Base-by-base conservation (phyloP, 2,888 invertebrate genomes). In the Eustalomyia histrio region DNA sequence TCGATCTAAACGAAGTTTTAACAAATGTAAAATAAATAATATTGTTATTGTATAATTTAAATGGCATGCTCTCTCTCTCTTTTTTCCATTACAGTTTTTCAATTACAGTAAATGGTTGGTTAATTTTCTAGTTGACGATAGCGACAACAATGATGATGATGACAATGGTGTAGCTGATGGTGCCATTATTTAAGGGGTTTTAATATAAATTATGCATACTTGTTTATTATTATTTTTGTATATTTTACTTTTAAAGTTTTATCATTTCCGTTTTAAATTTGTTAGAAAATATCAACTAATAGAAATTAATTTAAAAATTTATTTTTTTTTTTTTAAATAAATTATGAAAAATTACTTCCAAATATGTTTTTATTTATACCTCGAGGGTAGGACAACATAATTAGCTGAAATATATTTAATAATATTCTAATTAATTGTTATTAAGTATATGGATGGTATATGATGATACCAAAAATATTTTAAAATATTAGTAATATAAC, bases 11-110 rank as follows among this genome's bases (percentile, higher is more conserved):
- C 8, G n/a, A 21, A 43, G n/a, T 21, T 35, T 61, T 18, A 14
- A 39, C 29, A 55, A 72, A 53, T 55, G 14, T 9, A 39, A 43
- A 72, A 72, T 72, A 72, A 63, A 72, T 72, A 63, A 57, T 64
- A 21, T 33, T 72, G 18, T 72, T 72, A 21, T 72, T 72, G 21
- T 47, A 52, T 55, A 29, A 29, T 33, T 55, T 33, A 33, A 64
- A 43, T 72, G 53, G 60, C 12, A 52, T 16, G 10, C 33, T n/a
- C 50, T 35, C 5, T 3, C 3, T 5, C 29, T 6, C 29, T 29
- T 29, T 29, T 29, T 29, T 7, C 29, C 29, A 29, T 29, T 29
- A 6, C 29, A 6, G 29, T 63, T 72, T 43, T 39, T 12, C 55
- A 29, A 63, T 55, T 72, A 53, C 43, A 53, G 55, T 16, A 63